phyloP scores from a whole-genome alignment of 2,797 vertebrate species.

The Pteronotus mesoamericanus region DNA sequence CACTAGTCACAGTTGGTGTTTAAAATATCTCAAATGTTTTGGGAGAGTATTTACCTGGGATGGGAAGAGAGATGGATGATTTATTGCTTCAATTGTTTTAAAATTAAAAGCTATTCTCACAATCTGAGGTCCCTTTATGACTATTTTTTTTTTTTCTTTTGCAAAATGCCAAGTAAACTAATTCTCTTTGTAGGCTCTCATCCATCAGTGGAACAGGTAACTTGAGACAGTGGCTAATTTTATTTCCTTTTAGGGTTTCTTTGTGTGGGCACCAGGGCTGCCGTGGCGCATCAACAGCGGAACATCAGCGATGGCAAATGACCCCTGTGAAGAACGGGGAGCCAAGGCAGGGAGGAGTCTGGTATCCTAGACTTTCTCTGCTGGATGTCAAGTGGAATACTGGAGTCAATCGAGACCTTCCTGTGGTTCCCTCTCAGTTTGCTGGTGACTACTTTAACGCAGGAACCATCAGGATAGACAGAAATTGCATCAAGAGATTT shows the following conservation, averaged over 20 bases:
- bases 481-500: neutral
- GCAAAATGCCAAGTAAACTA: neutral
- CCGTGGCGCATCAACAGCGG: neutral
- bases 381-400: neutral
- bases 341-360: neutral
- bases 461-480: neutral
- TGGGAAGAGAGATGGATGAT: constrained; percentile 79
- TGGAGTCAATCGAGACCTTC: neutral
- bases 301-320: rapidly evolving
- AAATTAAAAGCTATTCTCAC: constrained; percentile 85
- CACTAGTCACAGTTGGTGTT: constrained; percentile 75
- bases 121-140: constrained; percentile 62
- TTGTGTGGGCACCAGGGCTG: neutral
- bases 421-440: neutral
- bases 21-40: constrained; percentile 74
- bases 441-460: neutral
- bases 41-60: constrained; percentile 76
- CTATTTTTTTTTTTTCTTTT: constrained; percentile 55
- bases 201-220: neutral
- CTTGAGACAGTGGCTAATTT: neutral
- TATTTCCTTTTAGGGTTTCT: neutral
- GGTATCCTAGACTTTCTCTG: neutral
- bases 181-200: neutral
- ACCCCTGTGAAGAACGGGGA: neutral
- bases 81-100: constrained; percentile 81